These are phyloP conservation scores for Solea solea DNA, from an alignment of 2,113 vertebrate genomes.

Conservation along the genomic window DNA sequence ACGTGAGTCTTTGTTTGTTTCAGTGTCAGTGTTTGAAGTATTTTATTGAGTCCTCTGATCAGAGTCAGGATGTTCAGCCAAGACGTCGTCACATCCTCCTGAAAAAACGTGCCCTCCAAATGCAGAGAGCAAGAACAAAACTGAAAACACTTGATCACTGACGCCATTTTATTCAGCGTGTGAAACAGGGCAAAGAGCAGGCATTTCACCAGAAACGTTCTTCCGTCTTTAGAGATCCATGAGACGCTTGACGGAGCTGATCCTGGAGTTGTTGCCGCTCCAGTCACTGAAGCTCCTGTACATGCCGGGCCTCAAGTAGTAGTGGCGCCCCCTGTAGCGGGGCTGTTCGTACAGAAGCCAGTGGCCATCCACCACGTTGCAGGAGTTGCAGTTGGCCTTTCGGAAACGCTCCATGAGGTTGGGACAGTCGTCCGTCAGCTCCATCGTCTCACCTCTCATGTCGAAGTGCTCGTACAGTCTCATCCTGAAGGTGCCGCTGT, in stretches of 20 bases:
- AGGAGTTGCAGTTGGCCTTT: conserved; percentile 77
- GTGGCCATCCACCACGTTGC: conserved; percentile 79
- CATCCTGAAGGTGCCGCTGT: conserved; percentile 72
- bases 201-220: conserved; percentile 70
- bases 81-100: conserved; percentile 17
- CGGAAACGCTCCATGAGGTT: conserved; percentile 74
- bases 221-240: conserved; percentile 71
- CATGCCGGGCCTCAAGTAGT: conserved; percentile 69
- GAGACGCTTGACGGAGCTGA: conserved; percentile 68
- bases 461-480: conserved; percentile 75
- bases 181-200: conserved; percentile 76
- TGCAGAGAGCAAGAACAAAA: conserved; percentile 75
- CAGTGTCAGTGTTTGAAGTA: conserved; percentile 38
- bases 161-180: conserved; percentile 75
- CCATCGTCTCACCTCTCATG: conserved; percentile 76
- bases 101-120: conserved; percentile 46
- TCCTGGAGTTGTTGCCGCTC: conserved; percentile 59
- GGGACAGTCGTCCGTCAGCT: conserved; percentile 74
- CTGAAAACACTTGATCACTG: conserved; percentile 60
- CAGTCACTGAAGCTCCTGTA: conserved; percentile 71
- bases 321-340: conserved; percentile 74
- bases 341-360: conserved; percentile 82
- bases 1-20: conserved; percentile 30
- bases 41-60: conserved; percentile 71
- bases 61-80: conserved; percentile 47